phyloP scores from a whole-genome alignment of 1,140 invertebrate genomes.

The Neodiprion fabricii region DNA sequence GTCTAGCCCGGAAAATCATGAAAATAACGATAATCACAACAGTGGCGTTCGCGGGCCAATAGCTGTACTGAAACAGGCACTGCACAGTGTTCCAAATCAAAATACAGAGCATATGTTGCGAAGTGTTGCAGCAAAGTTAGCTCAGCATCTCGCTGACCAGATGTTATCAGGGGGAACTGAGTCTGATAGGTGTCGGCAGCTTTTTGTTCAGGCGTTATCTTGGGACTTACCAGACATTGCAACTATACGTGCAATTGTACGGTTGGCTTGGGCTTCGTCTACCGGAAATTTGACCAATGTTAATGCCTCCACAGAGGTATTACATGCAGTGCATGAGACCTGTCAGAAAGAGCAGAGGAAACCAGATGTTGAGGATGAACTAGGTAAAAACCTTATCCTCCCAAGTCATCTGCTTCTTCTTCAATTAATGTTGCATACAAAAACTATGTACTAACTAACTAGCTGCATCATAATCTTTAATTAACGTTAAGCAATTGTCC shows the following conservation, averaged over 20 bases:
- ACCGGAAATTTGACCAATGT: slow-evolving; percentile 73
- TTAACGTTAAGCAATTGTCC: slow-evolving; percentile 37
- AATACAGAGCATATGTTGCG: slow-evolving; percentile 73
- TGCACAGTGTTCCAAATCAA: slow-evolving; percentile 74
- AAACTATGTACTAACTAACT: slow-evolving; percentile 15
- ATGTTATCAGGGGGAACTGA: slow-evolving; percentile 59
- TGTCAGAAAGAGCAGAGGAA: slow-evolving; percentile 60
- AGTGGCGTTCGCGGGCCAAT: slow-evolving; percentile 58
- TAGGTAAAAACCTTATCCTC: slow-evolving; percentile 37
- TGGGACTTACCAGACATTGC: slow-evolving; percentile 72
- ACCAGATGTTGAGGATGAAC: slow-evolving; percentile 63
- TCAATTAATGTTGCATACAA: background rate
- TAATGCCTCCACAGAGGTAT: slow-evolving; percentile 70
- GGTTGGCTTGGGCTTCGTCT: slow-evolving; percentile 80
- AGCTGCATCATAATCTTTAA: too few species aligned
- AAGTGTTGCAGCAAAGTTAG: slow-evolving; percentile 77
- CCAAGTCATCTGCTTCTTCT: slow-evolving; percentile 11
- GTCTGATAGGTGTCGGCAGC: slow-evolving; percentile 58
- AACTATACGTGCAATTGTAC: slow-evolving; percentile 74
- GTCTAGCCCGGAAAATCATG: slow-evolving; percentile 35
- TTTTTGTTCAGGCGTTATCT: slow-evolving; percentile 66
- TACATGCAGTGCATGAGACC: slow-evolving; percentile 65
- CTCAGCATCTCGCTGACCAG: slow-evolving; percentile 73
- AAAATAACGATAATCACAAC: slow-evolving; percentile 55
- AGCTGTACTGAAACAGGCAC: slow-evolving; percentile 73